phyloP scores from a whole-genome alignment of 2,888 invertebrate genomes.

The Metacarcinus magister region DNA sequence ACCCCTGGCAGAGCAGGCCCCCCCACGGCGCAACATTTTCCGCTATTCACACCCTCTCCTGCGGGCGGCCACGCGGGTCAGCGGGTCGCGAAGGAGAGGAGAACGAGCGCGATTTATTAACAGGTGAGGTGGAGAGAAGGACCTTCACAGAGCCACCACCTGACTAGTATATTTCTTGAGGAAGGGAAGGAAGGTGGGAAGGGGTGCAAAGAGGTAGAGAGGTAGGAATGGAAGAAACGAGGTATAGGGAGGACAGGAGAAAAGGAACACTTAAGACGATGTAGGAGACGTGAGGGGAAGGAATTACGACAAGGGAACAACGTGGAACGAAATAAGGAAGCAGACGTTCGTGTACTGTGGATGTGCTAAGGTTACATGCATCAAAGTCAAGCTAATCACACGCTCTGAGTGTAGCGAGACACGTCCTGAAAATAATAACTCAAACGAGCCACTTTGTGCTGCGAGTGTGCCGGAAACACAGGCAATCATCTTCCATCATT shows the following conservation, averaged over 20 bases:
- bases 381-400: constrained; percentile 46
- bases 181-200: background rate
- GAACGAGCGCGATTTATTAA: constrained; percentile 37
- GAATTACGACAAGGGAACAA: background rate
- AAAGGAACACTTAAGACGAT: constrained; percentile 29
- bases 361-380: background rate
- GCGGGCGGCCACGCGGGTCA: background rate
- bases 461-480: background rate
- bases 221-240: background rate
- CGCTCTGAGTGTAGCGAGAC: constrained; percentile 20
- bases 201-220: background rate
- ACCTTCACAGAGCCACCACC: background rate
- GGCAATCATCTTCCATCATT: constrained; percentile 33
- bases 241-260: background rate
- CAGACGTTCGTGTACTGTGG: background rate
- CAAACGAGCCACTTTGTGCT: constrained; percentile 27
- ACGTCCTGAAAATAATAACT: background rate
- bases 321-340: constrained; percentile 5
- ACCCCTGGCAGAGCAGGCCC: background rate
- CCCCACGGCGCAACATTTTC: constrained; percentile 47
- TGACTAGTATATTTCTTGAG: constrained; percentile 49
- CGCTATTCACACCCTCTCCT: constrained; percentile 37
- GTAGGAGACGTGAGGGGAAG: background rate
- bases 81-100: constrained; percentile 1
- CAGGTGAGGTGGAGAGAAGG: background rate